Conservation (phyloP, 2,888 invertebrate genomes). For the Fabriciana adippe region DNA sequence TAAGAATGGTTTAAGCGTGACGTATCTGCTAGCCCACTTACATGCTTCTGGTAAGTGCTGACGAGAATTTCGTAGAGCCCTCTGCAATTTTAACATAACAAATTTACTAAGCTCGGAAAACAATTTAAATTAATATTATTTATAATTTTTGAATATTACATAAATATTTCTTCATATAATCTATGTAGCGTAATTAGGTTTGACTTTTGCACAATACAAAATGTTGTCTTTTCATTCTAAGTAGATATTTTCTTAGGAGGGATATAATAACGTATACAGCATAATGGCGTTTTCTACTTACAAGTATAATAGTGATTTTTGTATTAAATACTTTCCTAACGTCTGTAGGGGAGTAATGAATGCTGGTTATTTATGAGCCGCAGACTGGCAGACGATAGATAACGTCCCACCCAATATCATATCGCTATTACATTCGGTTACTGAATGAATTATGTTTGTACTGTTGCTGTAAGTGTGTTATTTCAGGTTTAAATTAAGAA, state of each 20-base stretch:
- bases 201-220: constrained; percentile 7
- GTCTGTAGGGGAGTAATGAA: constrained; percentile 65
- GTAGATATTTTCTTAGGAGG: constrained; percentile 4
- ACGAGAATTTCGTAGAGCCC: background rate
- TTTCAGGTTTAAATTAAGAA: constrained; percentile 27
- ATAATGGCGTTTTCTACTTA: constrained; percentile 45
- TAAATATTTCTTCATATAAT: background rate
- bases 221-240: constrained; percentile 6
- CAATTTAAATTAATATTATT: background rate
- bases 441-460: constrained; percentile 53
- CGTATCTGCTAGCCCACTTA: constrained; percentile 35
- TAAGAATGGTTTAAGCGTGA: constrained; percentile 65
- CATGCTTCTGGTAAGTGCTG: background rate
- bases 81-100: background rate
- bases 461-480: constrained; percentile 33
- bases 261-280: constrained; percentile 28
- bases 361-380: constrained; percentile 67
- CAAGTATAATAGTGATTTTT: constrained; percentile 47
- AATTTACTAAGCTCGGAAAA: too few relatives aligned
- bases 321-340: constrained; percentile 64
- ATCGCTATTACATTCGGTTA: constrained; percentile 64
- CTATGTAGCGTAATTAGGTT: background rate
- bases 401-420: constrained; percentile 68
- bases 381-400: constrained; percentile 66
- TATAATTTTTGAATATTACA: too few relatives aligned